Percentiles rank a stretch among this genome's conserved stretches.
phyloP scores from a whole-genome alignment of 2,888 invertebrate genomes.

The Orthonevra nobilis region DNA sequence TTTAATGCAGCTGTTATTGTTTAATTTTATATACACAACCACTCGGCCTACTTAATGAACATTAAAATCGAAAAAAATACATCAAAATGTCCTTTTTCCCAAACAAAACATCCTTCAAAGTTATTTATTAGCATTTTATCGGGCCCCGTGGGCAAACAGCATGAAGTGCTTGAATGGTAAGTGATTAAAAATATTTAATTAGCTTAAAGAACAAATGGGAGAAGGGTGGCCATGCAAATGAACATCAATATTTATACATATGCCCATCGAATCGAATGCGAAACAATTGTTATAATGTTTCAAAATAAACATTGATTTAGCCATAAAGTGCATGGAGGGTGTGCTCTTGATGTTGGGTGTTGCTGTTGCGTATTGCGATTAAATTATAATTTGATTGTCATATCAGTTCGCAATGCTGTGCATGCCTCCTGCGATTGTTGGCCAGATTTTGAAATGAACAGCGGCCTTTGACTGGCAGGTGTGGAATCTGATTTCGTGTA shows the following conservation, averaged over 20 bases:
- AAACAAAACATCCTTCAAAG: background rate
- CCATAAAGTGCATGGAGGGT: background rate
- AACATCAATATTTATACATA: conserved; percentile 5
- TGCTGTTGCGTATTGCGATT: background rate
- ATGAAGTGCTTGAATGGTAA: conserved; percentile 13
- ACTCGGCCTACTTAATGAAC: background rate
- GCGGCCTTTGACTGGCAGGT: too few relatives aligned
- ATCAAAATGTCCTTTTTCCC: background rate
- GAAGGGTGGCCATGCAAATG: conserved; percentile 7
- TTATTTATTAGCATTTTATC: background rate
- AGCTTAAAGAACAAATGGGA: conserved; percentile 9
- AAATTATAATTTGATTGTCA: conserved; percentile 21
- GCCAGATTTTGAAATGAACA: too few relatives aligned
- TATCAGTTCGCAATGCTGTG: too few relatives aligned
- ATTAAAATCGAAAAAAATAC: background rate
- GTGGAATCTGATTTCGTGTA: too few relatives aligned
- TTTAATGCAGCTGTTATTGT: background rate
- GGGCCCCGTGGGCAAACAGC: too few relatives aligned
- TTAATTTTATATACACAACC: background rate
- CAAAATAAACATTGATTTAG: conserved; percentile 9
- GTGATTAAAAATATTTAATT: conserved; percentile 42
- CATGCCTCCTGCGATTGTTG: too few relatives aligned
- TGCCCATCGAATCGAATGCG: conserved; percentile 11
- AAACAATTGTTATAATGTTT: conserved; percentile 18
- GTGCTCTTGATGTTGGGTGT: too few relatives aligned